Base-by-base conservation (phyloP, 1,140 invertebrate species). In the Drosophila miranda region DNA sequence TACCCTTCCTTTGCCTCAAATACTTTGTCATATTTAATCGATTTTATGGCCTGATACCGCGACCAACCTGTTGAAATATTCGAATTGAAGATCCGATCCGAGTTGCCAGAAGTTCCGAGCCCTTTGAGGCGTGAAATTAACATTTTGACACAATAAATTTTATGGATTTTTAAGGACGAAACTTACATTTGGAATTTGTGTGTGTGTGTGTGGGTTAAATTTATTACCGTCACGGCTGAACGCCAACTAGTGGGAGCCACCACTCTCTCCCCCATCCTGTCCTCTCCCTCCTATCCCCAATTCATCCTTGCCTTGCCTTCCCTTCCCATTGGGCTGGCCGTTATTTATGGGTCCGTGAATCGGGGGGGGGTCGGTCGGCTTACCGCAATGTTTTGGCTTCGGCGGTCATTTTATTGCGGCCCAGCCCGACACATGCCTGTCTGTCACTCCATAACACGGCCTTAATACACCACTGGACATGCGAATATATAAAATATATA, bases 51-150 rank as follows among this genome's bases (percentile, higher is more conserved):
- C 11, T 0, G 3, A 4, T 34, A 4, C 9, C 3, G 3, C 3
- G 34, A 13, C 13, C 11, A 38, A 38, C 34, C 34, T 38, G 34
- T 38, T 13, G 34, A 4, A 13, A 2, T 38, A 13, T 38, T 38
- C 34, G 34, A 54, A 54, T 30, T 67, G 52, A 14, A 38, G 41
- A 28, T 19, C 19, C 19, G 19, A 19, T 19, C 19, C 19, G 19
- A 19, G 19, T 1, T 19, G 19, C 19, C 19, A 19, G 19, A 19
- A 19, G 19, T 26, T 26, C 23, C 23, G 23, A 26, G 23, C 51
- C 66, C 54, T 52, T 53, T 72, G 71, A 86, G 62, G 77, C 86
- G 68, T 89, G 81, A 89, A 89, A 89, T 89, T 89, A 89, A 83
- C 80, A 89, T 86, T 89, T 89, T 71, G 77, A 79, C 84, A 52